Evolutionary conservation across 2,888 invertebrate genomes (phyloP).

Genomic region (Sarcophaga variegata): DNA sequence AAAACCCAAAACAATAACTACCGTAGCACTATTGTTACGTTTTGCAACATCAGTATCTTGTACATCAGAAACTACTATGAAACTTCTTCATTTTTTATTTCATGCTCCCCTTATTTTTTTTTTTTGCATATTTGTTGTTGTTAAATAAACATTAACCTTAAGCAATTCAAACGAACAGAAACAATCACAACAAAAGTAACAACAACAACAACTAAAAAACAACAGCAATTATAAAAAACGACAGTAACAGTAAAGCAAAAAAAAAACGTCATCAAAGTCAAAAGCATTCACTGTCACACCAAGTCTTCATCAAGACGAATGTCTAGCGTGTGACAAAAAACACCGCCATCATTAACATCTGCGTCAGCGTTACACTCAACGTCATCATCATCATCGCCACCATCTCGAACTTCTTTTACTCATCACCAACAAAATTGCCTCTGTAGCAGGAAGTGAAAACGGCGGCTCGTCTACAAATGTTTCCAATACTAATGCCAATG

Average conservation of each 20-base stretch:
- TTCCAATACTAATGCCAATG: slow-evolving; percentile 76
- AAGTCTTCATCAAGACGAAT: slow-evolving; percentile 40
- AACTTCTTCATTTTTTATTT: neutral
- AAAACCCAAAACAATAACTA: slow-evolving; percentile 14
- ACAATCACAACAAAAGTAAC: slow-evolving; percentile 2
- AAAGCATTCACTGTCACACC: slow-evolving; percentile 1
- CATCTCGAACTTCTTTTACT: slow-evolving; percentile 29
- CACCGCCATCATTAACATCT: neutral
- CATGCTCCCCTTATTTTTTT: neutral
- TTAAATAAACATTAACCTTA: slow-evolving; percentile 77
- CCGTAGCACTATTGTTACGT: slow-evolving; percentile 14
- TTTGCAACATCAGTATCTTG: slow-evolving; percentile 14
- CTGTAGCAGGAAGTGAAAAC: slow-evolving; percentile 62
- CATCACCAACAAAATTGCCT: slow-evolving; percentile 66
- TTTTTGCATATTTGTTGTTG: slow-evolving; percentile 60
- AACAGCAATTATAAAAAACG: neutral
- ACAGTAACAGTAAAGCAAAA: slow-evolving; percentile 5
- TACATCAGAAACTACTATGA: slow-evolving; percentile 1
- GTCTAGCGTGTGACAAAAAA: slow-evolving; percentile 55
- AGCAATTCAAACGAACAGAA: slow-evolving; percentile 67
- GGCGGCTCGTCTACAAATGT: slow-evolving; percentile 74
- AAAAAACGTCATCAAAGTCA: slow-evolving; percentile 16
- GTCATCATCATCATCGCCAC: slow-evolving; percentile 43
- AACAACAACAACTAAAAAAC: neutral
- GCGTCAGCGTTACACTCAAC: neutral